A percentile compares a stretch with the other conserved stretches of the same genome.
These are phyloP conservation scores for Anarrhichthys ocellatus DNA, from an alignment of 2,113 vertebrate genomes.

Conservation along the genomic window DNA sequence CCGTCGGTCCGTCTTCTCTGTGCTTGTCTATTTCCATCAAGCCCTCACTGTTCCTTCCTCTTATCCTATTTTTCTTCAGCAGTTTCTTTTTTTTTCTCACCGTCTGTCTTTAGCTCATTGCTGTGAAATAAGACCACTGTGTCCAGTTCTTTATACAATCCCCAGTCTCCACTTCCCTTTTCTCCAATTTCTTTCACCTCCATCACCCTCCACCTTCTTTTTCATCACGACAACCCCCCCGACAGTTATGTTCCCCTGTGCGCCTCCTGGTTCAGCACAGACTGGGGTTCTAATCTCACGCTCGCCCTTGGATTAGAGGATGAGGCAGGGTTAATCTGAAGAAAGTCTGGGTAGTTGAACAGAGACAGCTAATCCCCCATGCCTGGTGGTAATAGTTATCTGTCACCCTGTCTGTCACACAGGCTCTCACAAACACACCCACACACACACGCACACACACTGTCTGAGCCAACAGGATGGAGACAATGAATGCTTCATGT, in stretches of 20 bases:
- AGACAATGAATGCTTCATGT: conserved; percentile 28
- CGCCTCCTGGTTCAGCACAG: neutral
- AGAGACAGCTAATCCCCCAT: conserved; percentile 54
- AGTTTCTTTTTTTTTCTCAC: neutral
- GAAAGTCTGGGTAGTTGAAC: conserved; percentile 64
- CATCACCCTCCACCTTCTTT: neutral
- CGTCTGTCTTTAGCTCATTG: neutral
- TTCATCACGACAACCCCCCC: neutral
- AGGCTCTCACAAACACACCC: conserved; percentile 21
- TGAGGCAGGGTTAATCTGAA: conserved; percentile 68
- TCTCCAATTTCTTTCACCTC: neutral
- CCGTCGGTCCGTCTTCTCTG: neutral
- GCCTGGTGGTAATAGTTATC: conserved; percentile 35
- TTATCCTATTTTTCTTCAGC: neutral
- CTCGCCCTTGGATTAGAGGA: conserved; percentile 61
- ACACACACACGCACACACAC: conserved; percentile 28
- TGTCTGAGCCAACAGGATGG: neutral
- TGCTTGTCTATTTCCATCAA: neutral
- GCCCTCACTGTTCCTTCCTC: neutral
- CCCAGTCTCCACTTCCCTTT: neutral
- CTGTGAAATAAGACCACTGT: neutral
- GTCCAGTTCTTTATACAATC: neutral
- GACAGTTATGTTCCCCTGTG: neutral
- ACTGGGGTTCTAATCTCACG: conserved; percentile 54
- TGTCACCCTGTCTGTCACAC: conserved; percentile 35